These are phyloP conservation scores for Scaptomyza caliginosa DNA, from an alignment of 2,888 invertebrate species.

Conservation along the genomic window DNA sequence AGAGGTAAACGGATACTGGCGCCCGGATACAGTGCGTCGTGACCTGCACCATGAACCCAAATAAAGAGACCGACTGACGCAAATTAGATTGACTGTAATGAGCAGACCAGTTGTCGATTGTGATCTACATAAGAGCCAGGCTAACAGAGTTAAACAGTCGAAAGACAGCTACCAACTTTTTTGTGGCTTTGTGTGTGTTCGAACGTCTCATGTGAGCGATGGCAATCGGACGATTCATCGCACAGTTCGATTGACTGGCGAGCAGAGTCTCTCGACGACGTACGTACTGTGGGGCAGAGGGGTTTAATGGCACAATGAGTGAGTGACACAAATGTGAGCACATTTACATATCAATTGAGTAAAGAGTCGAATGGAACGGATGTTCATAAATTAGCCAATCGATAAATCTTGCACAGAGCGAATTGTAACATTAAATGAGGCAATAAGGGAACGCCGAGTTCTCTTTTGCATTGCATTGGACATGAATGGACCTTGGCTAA, in stretches of 20 bases:
- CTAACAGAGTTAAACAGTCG: neutral
- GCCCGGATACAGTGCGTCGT: constrained; percentile 71
- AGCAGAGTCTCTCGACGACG: too few relatives aligned
- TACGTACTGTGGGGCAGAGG: constrained; percentile 6
- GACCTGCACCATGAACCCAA: constrained; percentile 54
- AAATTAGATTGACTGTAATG: constrained; percentile 80
- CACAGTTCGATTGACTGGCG: constrained; percentile 50
- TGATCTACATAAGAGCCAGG: constrained; percentile 40
- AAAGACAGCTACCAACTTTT: neutral
- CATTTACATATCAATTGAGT: constrained; percentile 81
- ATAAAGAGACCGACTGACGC: constrained; percentile 52
- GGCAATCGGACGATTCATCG: constrained; percentile 77
- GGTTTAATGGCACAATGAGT: constrained; percentile 51
- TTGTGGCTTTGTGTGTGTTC: constrained; percentile 60
- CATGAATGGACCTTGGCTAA: constrained; percentile 37
- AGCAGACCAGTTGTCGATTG: constrained; percentile 64
- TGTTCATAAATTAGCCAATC: constrained; percentile 84
- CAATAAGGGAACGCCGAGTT: constrained; percentile 7
- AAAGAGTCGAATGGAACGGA: constrained; percentile 64
- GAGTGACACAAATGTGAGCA: constrained; percentile 80
- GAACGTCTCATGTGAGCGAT: constrained; percentile 76
- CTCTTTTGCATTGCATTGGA: neutral
- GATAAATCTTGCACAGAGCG: constrained; percentile 72
- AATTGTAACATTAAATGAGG: constrained; percentile 72
- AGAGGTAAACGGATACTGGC: constrained; percentile 47